Conservation (phyloP, 1,140 invertebrate species). For the Anthonomus grandis region DNA sequence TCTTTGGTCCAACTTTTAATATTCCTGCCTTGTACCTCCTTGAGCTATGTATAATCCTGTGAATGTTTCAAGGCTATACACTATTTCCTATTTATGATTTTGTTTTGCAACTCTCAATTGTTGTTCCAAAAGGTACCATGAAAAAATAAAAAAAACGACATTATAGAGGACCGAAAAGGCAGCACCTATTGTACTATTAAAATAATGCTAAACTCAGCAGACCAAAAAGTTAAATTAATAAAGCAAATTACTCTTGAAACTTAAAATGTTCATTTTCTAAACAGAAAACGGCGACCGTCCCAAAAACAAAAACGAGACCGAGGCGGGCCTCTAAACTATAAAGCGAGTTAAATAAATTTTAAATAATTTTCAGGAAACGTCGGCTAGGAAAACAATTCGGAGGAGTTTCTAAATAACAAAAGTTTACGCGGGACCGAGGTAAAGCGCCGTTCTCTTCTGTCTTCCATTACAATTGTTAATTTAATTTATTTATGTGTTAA, state of each 20-base stretch:
- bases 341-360: slow-evolving; percentile 25
- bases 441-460: slow-evolving; percentile 15
- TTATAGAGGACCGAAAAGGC: neutral
- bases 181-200: slow-evolving; percentile 5
- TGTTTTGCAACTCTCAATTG: too few species aligned
- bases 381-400: slow-evolving; percentile 25
- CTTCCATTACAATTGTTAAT: slow-evolving; percentile 32
- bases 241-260: slow-evolving; percentile 21
- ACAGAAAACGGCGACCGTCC: too few species aligned
- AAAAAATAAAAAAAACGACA: too few species aligned
- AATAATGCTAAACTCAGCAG: slow-evolving; percentile 6
- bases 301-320: too few species aligned
- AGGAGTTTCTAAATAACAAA: slow-evolving; percentile 23
- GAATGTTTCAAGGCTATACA: too few species aligned
- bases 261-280: slow-evolving; percentile 17
- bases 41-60: too few species aligned
- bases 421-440: slow-evolving; percentile 13
- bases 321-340: too few species aligned
- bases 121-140: too few species aligned
- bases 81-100: too few species aligned
- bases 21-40: too few species aligned
- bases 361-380: slow-evolving; percentile 26
- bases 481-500: slow-evolving; percentile 35
- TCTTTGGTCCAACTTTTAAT: too few species aligned
- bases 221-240: slow-evolving; percentile 17